Percentiles rank a stretch among this genome's conserved stretches.
These are phyloP conservation scores for Leptatherina wallacei DNA, from an alignment of 2,797 vertebrate genomes.

Conservation along the genomic window DNA sequence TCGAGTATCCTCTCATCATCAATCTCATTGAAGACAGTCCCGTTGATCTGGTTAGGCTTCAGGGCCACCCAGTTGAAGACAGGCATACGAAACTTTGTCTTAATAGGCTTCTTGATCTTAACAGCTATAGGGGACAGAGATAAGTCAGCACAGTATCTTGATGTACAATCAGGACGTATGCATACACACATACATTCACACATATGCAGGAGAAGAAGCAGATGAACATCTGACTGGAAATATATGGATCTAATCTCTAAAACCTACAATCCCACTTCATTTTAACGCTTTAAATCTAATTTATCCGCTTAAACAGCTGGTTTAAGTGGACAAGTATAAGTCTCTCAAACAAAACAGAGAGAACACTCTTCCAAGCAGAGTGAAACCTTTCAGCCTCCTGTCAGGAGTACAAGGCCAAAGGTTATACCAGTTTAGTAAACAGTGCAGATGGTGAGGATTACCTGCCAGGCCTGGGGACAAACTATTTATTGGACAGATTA, in stretches of 20 bases:
- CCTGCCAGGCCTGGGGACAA: constrained; percentile 33
- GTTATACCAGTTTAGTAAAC: constrained; percentile 22
- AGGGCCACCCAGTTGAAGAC: constrained; percentile 99
- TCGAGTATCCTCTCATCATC: constrained; percentile 95
- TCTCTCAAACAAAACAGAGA: constrained; percentile 2
- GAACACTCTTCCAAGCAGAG: neutral
- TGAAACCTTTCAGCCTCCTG: constrained; percentile 9
- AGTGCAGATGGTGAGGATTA: constrained; percentile 49
- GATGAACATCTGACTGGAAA: constrained; percentile 31
- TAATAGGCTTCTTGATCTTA: constrained; percentile 98
- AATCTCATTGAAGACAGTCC: constrained; percentile 96
- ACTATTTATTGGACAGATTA: constrained; percentile 55
- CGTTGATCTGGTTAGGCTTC: constrained; percentile 98
- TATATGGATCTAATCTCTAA: constrained; percentile 20
- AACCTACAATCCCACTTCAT: neutral
- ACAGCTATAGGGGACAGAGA: constrained; percentile 84
- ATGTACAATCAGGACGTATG: neutral
- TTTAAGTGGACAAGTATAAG: neutral
- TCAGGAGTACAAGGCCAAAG: constrained; percentile 3
- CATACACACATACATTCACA: constrained; percentile 7
- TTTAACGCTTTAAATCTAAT: neutral
- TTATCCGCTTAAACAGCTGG: neutral
- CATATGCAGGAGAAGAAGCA: constrained; percentile 36
- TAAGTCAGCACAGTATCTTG: constrained; percentile 28
- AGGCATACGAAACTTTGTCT: constrained; percentile 96